Evolutionary conservation across 2,797 vertebrate species (phyloP).

Genomic region (Hydrolagus colliei): DNA sequence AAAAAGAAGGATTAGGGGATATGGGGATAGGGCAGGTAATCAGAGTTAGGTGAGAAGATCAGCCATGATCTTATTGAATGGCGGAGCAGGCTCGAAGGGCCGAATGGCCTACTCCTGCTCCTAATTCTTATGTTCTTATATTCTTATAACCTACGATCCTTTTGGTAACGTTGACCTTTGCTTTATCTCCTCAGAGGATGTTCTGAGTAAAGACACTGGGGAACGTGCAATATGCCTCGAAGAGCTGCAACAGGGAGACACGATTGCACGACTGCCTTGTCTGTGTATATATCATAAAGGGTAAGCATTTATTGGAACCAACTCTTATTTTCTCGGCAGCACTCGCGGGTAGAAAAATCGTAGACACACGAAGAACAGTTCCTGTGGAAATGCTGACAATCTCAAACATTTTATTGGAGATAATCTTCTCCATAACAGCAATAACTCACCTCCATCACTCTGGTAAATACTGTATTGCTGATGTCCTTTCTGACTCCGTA

Average conservation of each 20-base stretch:
- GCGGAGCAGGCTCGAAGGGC: no score
- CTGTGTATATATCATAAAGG: constrained; percentile 96
- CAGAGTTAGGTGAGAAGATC: no score
- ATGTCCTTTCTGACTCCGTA: no score
- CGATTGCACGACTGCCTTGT: constrained; percentile 88
- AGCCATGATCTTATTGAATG: no score
- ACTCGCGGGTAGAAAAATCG: no score
- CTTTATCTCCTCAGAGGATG: constrained; percentile 71
- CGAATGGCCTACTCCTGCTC: no score
- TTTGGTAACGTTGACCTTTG: constrained; percentile 30
- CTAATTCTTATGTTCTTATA: no score
- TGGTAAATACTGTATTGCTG: no score
- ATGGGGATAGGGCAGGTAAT: no score
- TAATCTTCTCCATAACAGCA: constrained; percentile 46
- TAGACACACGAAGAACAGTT: constrained; percentile 16
- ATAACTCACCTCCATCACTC: no score
- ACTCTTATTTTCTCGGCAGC: no score
- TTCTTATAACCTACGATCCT: not conserved
- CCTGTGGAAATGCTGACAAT: constrained; percentile 30
- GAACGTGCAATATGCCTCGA: constrained; percentile 95
- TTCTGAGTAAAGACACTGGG: constrained; percentile 82
- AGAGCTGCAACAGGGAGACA: constrained; percentile 84
- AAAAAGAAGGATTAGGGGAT: no score
- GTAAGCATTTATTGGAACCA: constrained; percentile 49
- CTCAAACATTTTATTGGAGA: constrained; percentile 38